Base-by-base conservation (phyloP, 2,888 invertebrate species). In the Xestia rhomboidea region DNA sequence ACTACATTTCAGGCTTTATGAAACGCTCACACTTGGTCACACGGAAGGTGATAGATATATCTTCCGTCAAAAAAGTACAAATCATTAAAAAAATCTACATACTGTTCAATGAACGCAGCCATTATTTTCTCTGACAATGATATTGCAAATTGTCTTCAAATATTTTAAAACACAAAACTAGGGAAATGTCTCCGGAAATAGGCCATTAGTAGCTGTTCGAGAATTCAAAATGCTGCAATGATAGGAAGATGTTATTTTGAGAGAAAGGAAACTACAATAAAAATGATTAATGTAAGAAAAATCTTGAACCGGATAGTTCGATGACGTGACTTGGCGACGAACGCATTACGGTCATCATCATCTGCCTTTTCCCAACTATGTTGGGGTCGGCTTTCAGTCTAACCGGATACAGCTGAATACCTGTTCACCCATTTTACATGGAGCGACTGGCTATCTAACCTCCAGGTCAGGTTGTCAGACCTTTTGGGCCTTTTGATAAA, bases 111-210 rank as follows among this genome's bases (percentile, higher is more conserved):
- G 8, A 30, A 60, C 60, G 13, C 4, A 60, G 60, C 60, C 30
- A 60, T 60, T 30, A 8, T 8, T 60, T 57, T 30, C 30, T 18
- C 18, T 18, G 18, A 18, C 30, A 41, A 8, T 24, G 13, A 21
- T 41, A 49, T 66, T 64, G n/a, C 46, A 70, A 68, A 41, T 41
- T 57, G 27, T 63, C 15, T 68, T 64, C 3, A 34, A 71, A 73
- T 73, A 46, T 73, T 83, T 81, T 60, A 18, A n/a, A 67, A 84
- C 30, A 66, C 27, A 57, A 79, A 57, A 44, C 54, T 5, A n/a
- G 38, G 54, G 24, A 73, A 76, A n/a, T 46, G 44, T 60, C 44
- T 54, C 21, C 72, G 85, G 83, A 83, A 76, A 73, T 70, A 41
- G 21, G 68, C 70, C 30, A 81, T 83, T 76, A 81, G 57, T 63